Evolutionary conservation across 2,797 vertebrate genomes (phyloP).

Genomic region (Gadopsis marmoratus): DNA sequence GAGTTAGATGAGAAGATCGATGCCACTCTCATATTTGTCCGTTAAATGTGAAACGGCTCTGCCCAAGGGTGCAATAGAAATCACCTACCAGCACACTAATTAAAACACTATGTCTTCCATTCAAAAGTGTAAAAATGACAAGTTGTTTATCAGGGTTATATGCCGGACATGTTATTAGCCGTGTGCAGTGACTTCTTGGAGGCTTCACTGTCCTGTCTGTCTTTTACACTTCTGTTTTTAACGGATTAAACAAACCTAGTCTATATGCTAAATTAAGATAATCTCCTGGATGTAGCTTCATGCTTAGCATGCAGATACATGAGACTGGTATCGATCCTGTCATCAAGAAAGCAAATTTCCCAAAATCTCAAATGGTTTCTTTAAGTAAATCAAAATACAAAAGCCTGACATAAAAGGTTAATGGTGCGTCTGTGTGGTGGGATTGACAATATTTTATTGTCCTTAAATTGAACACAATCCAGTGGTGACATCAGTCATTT

Average conservation of each 20-base stretch:
- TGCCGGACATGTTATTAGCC: too few relatives aligned
- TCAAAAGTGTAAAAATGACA: too few relatives aligned
- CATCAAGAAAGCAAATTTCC: background rate
- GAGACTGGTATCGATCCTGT: background rate
- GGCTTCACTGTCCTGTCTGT: too few relatives aligned
- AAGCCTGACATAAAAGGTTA: background rate
- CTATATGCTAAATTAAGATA: background rate
- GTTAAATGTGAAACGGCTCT: background rate
- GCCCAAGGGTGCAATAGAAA: background rate
- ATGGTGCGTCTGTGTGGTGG: slow-evolving; percentile 10
- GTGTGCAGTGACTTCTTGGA: too few relatives aligned
- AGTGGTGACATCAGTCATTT: background rate
- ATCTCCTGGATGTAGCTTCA: slow-evolving; percentile 2
- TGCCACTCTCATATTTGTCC: background rate
- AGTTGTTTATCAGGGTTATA: too few relatives aligned
- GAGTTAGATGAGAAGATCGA: background rate
- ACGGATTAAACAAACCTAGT: background rate
- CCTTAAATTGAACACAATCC: background rate
- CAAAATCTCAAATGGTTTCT: background rate
- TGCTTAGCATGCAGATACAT: background rate
- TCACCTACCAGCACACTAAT: too few relatives aligned
- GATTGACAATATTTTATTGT: background rate
- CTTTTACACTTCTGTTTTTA: too few relatives aligned
- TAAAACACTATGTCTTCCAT: too few relatives aligned
- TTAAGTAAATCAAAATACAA: background rate